Evolutionary conservation across 2,888 invertebrate genomes (phyloP).

Genomic region (Muschampia plurimacula): DNA sequence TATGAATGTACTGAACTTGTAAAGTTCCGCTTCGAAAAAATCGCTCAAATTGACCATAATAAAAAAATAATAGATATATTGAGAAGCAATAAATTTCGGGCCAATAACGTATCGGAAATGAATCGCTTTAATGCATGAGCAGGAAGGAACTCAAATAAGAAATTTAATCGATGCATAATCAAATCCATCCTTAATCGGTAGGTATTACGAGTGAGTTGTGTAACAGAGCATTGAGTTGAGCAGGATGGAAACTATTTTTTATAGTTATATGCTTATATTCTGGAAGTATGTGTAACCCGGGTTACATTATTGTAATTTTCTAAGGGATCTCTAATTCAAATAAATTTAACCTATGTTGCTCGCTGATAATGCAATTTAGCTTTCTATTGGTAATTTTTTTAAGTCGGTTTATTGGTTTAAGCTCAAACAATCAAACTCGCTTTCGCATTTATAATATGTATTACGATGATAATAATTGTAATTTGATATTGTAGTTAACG

Average conservation of each 20-base stretch:
- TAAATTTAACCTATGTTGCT: too few species aligned
- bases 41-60: neutral
- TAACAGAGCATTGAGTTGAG: slow-evolving; percentile 17
- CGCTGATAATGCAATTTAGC: too few species aligned
- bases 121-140: slow-evolving; percentile 36
- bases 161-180: slow-evolving; percentile 39
- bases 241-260: slow-evolving; percentile 19
- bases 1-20: too few species aligned
- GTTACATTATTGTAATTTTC: too few species aligned
- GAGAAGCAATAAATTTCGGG: slow-evolving; percentile 31
- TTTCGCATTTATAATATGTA: too few species aligned
- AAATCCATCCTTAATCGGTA: slow-evolving; percentile 30
- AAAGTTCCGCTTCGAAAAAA: too few species aligned
- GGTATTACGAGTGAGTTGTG: slow-evolving; percentile 30
- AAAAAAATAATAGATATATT: neutral
- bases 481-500: neutral
- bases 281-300: too few species aligned
- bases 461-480: neutral
- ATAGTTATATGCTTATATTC: neutral
- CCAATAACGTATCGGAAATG: slow-evolving; percentile 35
- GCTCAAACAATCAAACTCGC: too few species aligned
- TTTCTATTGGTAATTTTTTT: too few species aligned
- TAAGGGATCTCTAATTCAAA: too few species aligned
- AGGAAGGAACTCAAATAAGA: slow-evolving; percentile 54
- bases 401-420: too few species aligned